Percentiles rank a stretch among this genome's conserved stretches.
Conservation (phyloP, 1,140 invertebrate species). For the Hypsibius dujardini region DNA sequence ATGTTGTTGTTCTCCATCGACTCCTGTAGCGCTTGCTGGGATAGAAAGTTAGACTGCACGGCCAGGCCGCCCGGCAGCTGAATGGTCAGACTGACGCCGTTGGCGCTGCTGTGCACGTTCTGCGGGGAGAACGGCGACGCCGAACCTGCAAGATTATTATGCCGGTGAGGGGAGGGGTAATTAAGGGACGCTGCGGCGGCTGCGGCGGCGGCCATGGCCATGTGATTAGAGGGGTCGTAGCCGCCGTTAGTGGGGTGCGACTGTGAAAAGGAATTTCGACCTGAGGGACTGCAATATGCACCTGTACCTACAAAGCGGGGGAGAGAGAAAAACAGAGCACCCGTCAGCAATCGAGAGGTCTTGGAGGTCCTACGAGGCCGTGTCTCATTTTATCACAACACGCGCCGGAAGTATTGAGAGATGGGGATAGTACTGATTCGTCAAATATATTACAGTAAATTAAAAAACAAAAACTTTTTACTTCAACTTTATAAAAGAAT, state of each 20-base stretch:
- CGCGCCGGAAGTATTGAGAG: too few relatives aligned
- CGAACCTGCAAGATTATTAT: slow-evolving; percentile 18
- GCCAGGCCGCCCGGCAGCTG: slow-evolving; percentile 1
- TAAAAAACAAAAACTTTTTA: too few relatives aligned
- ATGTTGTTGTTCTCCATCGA: background rate
- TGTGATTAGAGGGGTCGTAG: background rate
- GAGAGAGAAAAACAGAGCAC: too few relatives aligned
- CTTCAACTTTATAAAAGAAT: too few relatives aligned
- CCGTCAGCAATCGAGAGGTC: background rate
- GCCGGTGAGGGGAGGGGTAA: slow-evolving; percentile 6
- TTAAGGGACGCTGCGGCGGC: slow-evolving; percentile 12
- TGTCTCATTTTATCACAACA: slow-evolving; percentile 3
- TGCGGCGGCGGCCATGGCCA: slow-evolving; percentile 2
- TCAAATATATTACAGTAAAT: too few relatives aligned
- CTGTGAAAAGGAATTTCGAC: too few relatives aligned
- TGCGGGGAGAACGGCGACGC: slow-evolving; percentile 13
- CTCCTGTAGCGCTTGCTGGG: slow-evolving; percentile 12
- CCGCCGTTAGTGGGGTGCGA: too few relatives aligned
- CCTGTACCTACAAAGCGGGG: too few relatives aligned
- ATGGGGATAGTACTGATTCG: too few relatives aligned
- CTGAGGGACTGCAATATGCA: too few relatives aligned
- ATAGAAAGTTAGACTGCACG: background rate
- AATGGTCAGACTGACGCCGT: slow-evolving; percentile 15
- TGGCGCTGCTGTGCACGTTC: background rate
- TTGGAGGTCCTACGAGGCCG: background rate